These are phyloP conservation scores for Entomobrya proxima DNA, from an alignment of 2,888 invertebrate genomes.

Conservation along the genomic window DNA sequence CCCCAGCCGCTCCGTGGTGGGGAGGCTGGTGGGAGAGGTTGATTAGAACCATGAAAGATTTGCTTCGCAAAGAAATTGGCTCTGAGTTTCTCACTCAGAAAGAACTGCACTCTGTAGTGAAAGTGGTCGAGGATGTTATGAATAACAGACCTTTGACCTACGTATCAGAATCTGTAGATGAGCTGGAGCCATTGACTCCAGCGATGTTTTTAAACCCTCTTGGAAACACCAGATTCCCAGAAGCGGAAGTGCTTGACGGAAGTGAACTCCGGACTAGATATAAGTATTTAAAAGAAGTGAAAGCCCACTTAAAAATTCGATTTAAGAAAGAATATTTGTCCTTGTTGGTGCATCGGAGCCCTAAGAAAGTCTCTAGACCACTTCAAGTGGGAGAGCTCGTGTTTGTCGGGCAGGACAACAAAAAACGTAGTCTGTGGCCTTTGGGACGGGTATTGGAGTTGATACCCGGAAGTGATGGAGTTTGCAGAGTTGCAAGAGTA, in stretches of 20 bases:
- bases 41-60: slow-evolving; percentile 12
- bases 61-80: neutral
- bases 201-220: slow-evolving; percentile 23
- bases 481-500: neutral
- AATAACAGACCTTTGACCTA: too few relatives aligned
- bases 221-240: slow-evolving; percentile 12
- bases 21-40: slow-evolving; percentile 66
- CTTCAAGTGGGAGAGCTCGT: slow-evolving; percentile 31
- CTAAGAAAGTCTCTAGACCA: neutral
- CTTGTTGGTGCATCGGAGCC: neutral
- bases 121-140: neutral
- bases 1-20: slow-evolving; percentile 74
- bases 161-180: too few relatives aligned
- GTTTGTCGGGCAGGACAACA: slow-evolving; percentile 2
- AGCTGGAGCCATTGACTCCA: slow-evolving; percentile 26
- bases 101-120: neutral
- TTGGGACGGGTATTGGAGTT: slow-evolving; percentile 7
- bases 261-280: neutral
- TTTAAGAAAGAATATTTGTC: slow-evolving; percentile 21
- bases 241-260: neutral
- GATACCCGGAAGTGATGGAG: neutral
- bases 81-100: neutral
- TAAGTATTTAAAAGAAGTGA: neutral
- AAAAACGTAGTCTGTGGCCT: slow-evolving; percentile 20
- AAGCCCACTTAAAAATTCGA: neutral